Evolutionary conservation across 1,140 invertebrate genomes (phyloP).

Genomic region (Sitobion miscanthi): DNA sequence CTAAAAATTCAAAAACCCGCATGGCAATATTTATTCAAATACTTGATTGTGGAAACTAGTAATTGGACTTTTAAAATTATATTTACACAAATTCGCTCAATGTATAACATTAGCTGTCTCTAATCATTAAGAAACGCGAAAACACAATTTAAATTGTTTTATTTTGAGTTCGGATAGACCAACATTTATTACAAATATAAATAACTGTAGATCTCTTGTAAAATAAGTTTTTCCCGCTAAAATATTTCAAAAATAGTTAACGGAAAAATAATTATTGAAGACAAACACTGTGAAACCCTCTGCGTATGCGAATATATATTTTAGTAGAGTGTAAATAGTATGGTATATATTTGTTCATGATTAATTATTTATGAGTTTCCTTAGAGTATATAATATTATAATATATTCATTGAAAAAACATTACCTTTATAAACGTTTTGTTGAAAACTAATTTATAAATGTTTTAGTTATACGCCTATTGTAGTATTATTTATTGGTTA

Average conservation of each 20-base stretch:
- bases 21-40: neutral
- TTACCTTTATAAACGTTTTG: neutral
- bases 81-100: neutral
- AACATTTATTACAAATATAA: neutral
- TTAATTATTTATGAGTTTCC: neutral
- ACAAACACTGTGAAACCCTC: neutral
- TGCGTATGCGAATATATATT: neutral
- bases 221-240: neutral
- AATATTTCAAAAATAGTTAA: neutral
- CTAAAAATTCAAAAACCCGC: neutral
- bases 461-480: neutral
- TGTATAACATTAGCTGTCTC: neutral
- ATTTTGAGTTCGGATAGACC: neutral
- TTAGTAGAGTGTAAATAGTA: neutral
- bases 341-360: neutral
- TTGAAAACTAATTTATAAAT: neutral
- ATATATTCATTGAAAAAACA: neutral
- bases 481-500: neutral
- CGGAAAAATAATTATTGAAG: neutral
- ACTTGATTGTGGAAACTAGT: neutral
- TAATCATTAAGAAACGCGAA: neutral
- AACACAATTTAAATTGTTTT: neutral
- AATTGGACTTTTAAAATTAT: neutral
- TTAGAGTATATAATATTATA: neutral
- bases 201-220: neutral